These are phyloP conservation scores for human DNA, from an alignment of 2,113 vertebrate genomes.

Conservation along the genomic window DNA sequence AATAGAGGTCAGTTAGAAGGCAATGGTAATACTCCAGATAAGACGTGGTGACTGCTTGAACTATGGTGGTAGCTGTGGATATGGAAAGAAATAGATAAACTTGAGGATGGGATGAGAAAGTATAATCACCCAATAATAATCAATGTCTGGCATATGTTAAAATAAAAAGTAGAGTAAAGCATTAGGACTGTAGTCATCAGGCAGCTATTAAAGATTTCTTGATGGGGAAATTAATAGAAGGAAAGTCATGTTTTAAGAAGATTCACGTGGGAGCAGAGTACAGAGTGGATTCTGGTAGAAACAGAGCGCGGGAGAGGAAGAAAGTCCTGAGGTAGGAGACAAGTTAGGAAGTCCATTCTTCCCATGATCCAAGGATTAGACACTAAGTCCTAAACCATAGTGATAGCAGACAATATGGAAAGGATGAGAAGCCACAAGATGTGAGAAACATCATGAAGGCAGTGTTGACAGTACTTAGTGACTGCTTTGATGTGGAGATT, in stretches of 20 bases:
- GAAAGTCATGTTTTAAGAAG: background rate
- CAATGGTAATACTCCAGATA: background rate
- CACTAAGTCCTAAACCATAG: background rate
- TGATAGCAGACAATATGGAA: background rate
- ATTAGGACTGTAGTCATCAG: background rate
- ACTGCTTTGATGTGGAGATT: background rate
- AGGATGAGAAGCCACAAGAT: background rate
- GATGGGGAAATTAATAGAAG: background rate
- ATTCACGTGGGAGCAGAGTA: background rate
- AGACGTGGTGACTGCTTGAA: background rate
- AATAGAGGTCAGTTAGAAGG: background rate
- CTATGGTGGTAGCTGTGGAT: background rate
- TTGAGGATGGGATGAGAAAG: background rate
- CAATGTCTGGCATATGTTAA: background rate
- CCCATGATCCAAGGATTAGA: background rate
- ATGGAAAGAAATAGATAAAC: background rate
- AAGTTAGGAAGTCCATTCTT: background rate
- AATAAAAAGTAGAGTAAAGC: background rate
- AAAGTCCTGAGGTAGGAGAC: background rate
- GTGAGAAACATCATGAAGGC: background rate
- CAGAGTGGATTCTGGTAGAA: background rate
- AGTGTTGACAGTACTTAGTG: too few relatives aligned
- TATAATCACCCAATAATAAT: background rate
- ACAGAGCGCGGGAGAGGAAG: background rate
- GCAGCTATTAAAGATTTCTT: background rate